These are phyloP conservation scores for Vombatus ursinus DNA, from an alignment of 2,113 vertebrate species.

Conservation along the genomic window DNA sequence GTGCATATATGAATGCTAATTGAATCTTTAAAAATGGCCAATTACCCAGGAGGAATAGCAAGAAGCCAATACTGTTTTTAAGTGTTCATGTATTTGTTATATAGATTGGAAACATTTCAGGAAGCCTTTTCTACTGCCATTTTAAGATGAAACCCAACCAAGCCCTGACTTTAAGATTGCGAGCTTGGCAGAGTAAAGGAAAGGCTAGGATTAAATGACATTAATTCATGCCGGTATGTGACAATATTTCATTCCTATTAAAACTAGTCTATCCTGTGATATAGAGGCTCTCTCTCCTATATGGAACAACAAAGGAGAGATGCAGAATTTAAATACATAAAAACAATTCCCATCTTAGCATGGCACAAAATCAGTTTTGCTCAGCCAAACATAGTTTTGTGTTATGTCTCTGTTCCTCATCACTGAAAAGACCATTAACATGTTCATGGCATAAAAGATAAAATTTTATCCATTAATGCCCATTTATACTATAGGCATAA, in stretches of 20 bases:
- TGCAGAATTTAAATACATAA: conserved; percentile 29
- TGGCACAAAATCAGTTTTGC: neutral
- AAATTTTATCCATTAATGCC: conserved; percentile 18
- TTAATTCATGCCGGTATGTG: neutral
- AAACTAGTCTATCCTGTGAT: neutral
- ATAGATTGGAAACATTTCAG: neutral
- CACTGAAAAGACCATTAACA: neutral
- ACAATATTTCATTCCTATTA: conserved; percentile 12
- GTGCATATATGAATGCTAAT: neutral
- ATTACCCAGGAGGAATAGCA: neutral
- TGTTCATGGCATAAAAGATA: conserved; percentile 38
- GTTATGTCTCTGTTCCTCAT: neutral
- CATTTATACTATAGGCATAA: conserved; percentile 35
- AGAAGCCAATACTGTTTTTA: neutral
- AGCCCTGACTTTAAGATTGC: neutral
- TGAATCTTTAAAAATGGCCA: neutral
- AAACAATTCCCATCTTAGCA: neutral
- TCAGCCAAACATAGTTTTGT: neutral
- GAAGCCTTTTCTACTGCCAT: neutral
- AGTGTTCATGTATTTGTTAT: neutral
- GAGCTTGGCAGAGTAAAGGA: neutral
- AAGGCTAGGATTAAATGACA: neutral
- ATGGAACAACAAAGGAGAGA: neutral
- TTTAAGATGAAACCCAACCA: neutral
- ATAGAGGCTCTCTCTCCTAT: conserved; percentile 4